Evolutionary conservation across 2,797 vertebrate species (phyloP).

Genomic region (Danio choprae): DNA sequence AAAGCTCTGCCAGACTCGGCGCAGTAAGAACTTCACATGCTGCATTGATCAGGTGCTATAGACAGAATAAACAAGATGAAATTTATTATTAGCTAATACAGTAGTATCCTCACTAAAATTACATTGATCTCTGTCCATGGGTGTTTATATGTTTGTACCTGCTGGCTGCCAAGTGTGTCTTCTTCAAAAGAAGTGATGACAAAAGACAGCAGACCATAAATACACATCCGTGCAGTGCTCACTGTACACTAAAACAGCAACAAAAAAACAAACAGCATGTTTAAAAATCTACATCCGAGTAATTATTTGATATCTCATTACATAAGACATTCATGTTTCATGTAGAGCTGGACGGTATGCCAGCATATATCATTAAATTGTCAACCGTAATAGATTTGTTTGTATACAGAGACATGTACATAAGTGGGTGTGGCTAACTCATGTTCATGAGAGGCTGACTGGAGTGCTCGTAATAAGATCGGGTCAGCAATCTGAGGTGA

Average conservation of each 20-base stretch:
- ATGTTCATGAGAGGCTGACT: too few species aligned
- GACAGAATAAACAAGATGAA: neutral
- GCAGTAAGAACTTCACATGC: constrained; percentile 94
- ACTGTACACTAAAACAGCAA: constrained; percentile 86
- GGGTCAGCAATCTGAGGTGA: too few species aligned
- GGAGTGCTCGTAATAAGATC: too few species aligned
- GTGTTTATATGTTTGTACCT: constrained; percentile 76
- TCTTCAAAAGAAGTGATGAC: constrained; percentile 92
- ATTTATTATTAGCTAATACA: neutral
- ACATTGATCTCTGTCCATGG: neutral
- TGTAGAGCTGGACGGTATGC: too few species aligned
- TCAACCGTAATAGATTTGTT: too few species aligned
- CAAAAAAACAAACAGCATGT: neutral
- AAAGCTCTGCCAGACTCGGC: constrained; percentile 92
- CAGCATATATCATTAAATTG: too few species aligned
- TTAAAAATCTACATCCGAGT: neutral
- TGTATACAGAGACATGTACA: too few species aligned
- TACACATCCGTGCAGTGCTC: constrained; percentile 94
- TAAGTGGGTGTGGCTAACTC: too few species aligned
- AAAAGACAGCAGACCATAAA: constrained; percentile 96
- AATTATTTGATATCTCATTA: neutral
- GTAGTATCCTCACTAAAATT: neutral
- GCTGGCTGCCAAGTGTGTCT: constrained; percentile 89
- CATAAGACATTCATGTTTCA: neutral
- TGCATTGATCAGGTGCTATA: constrained; percentile 89